Evolutionary conservation across 2,113 vertebrate genomes (phyloP).

Genomic region (Athene noctua): DNA sequence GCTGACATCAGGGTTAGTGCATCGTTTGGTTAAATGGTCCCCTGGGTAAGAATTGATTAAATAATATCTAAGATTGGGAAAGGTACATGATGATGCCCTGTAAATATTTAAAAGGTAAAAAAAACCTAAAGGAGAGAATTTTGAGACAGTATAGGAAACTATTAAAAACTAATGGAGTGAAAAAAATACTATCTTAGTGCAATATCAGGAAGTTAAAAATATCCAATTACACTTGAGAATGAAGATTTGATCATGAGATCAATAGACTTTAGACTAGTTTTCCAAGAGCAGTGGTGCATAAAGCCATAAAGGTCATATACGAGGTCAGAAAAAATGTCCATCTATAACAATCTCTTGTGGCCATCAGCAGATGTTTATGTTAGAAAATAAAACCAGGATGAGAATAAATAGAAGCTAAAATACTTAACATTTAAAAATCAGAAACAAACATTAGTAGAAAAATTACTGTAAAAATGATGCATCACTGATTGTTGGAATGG

Average conservation of each 20-base stretch:
- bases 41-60: not conserved
- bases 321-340: not conserved
- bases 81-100: not conserved
- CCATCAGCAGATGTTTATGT: not conserved
- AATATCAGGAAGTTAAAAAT: constrained; percentile 10
- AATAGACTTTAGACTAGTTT: constrained; percentile 11
- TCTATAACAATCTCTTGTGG: not conserved
- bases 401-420: not conserved
- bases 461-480: not conserved
- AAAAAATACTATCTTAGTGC: not conserved
- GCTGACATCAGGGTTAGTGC: not conserved
- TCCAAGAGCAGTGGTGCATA: not conserved
- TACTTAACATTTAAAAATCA: not conserved
- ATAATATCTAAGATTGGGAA: not conserved
- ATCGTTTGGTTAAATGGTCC: not conserved
- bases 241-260: constrained; percentile 18
- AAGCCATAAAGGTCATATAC: not conserved
- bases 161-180: constrained; percentile 15
- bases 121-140: not conserved
- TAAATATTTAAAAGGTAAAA: constrained; percentile 17
- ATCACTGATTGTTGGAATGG: not conserved
- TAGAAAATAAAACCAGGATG: not conserved
- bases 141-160: not conserved
- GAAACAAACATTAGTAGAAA: not conserved
- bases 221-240: not conserved